phyloP scores from a whole-genome alignment of 1,140 invertebrate species.

The Drosophila azteca region DNA sequence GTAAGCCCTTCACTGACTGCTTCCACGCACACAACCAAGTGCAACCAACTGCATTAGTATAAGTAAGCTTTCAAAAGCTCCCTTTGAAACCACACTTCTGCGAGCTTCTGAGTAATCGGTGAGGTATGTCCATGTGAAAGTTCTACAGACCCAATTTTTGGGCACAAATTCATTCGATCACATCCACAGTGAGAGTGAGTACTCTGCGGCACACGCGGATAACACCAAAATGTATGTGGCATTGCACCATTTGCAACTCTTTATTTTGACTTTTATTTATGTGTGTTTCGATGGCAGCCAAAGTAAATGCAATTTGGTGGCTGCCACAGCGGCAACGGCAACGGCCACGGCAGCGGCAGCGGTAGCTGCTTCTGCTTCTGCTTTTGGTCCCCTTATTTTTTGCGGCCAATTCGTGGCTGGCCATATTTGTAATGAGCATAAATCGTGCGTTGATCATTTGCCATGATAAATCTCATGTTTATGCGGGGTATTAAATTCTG shows the following conservation, averaged over 20 bases:
- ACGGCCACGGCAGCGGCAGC: slow-evolving; percentile 2
- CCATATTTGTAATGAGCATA: slow-evolving; percentile 82
- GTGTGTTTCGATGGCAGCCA: slow-evolving; percentile 68
- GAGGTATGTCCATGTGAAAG: too few relatives aligned
- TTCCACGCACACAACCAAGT: too few relatives aligned
- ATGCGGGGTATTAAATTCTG: slow-evolving; percentile 74
- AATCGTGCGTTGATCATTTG: slow-evolving; percentile 82
- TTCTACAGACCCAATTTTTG: not conserved
- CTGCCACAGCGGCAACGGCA: slow-evolving; percentile 12
- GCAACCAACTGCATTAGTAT: too few relatives aligned
- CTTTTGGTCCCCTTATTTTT: slow-evolving; percentile 36
- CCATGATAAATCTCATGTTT: slow-evolving; percentile 80
- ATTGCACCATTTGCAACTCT: slow-evolving; percentile 79
- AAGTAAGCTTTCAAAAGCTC: too few relatives aligned
- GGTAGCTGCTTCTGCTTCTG: slow-evolving; percentile 40
- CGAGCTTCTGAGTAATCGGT: too few relatives aligned
- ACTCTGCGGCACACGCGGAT: slow-evolving; percentile 24
- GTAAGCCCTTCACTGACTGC: too few relatives aligned
- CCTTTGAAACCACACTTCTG: too few relatives aligned
- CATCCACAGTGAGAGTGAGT: slow-evolving; percentile 18
- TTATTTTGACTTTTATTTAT: slow-evolving; percentile 82
- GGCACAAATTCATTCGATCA: slow-evolving; percentile 8
- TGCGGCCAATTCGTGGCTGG: slow-evolving; percentile 72
- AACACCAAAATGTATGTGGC: slow-evolving; percentile 52
- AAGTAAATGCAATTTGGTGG: slow-evolving; percentile 77